phyloP scores from a whole-genome alignment of 2,113 vertebrate species.

The Urocolius indicus region DNA sequence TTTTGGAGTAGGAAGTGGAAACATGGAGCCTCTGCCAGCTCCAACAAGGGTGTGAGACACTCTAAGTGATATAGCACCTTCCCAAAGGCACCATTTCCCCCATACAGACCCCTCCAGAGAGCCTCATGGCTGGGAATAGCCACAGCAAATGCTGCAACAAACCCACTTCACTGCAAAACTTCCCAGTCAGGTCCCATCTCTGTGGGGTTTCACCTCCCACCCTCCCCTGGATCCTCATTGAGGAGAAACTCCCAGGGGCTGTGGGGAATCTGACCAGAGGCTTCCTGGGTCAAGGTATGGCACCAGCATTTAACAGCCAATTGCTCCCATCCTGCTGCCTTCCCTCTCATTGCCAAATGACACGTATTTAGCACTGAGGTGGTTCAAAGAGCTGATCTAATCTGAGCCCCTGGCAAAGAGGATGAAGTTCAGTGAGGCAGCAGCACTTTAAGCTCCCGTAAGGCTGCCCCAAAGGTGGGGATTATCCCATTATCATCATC shows the following conservation, averaged over 20 bases:
- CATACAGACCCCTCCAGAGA: accelerated
- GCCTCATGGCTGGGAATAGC: accelerated
- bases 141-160: neutral
- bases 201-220: accelerated
- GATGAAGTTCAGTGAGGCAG: neutral
- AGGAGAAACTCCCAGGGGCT: neutral
- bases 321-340: neutral
- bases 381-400: slow-evolving; percentile 36
- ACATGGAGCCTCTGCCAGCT: neutral
- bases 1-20: neutral
- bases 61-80: neutral
- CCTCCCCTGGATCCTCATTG: neutral
- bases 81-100: neutral
- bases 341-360: neutral
- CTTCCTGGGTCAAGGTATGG: neutral
- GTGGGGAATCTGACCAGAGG: neutral
- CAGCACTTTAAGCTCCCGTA: neutral
- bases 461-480: slow-evolving; percentile 36
- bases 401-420: slow-evolving; percentile 24
- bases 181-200: neutral
- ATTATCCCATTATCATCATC: neutral
- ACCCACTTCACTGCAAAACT: accelerated
- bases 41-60: neutral
- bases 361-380: neutral
- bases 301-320: neutral